phyloP scores from a whole-genome alignment of 2,797 vertebrate genomes.

The Coilia nasus region DNA sequence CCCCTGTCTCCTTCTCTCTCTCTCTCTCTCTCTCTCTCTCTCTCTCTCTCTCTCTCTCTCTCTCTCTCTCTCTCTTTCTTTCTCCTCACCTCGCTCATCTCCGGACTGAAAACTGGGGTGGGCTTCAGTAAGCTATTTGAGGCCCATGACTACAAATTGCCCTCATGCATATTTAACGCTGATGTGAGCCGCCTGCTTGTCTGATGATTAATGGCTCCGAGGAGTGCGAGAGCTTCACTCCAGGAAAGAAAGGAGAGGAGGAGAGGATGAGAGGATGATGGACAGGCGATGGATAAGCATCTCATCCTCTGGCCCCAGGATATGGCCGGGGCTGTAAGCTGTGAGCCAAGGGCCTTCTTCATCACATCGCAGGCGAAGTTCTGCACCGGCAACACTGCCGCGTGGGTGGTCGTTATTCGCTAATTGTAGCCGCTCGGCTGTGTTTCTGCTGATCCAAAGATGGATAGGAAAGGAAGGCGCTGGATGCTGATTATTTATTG shows the following conservation, averaged over 20 bases:
- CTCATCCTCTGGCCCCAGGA: background rate
- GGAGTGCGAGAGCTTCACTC: constrained; percentile 48
- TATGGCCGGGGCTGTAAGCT: background rate
- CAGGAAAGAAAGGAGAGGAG: background rate
- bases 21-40: background rate
- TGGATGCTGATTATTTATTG: constrained; percentile 51
- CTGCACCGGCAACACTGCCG: background rate
- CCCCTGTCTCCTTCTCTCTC: background rate
- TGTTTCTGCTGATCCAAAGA: background rate
- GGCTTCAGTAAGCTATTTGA: constrained; percentile 18
- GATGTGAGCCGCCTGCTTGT: constrained; percentile 38
- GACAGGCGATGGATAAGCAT: background rate
- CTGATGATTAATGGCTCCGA: constrained; percentile 58
- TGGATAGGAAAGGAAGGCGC: background rate
- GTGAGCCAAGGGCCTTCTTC: background rate
- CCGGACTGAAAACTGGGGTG: background rate
- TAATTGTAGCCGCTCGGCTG: constrained; percentile 50
- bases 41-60: background rate
- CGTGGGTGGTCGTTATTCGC: constrained; percentile 47
- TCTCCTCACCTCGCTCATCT: background rate
- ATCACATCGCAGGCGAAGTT: background rate
- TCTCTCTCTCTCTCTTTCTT: background rate
- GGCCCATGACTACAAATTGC: constrained; percentile 45
- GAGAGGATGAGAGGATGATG: background rate
- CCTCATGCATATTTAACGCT: constrained; percentile 55